Conservation (phyloP, 2,797 vertebrate genomes). For the Trematomus bernacchii region DNA sequence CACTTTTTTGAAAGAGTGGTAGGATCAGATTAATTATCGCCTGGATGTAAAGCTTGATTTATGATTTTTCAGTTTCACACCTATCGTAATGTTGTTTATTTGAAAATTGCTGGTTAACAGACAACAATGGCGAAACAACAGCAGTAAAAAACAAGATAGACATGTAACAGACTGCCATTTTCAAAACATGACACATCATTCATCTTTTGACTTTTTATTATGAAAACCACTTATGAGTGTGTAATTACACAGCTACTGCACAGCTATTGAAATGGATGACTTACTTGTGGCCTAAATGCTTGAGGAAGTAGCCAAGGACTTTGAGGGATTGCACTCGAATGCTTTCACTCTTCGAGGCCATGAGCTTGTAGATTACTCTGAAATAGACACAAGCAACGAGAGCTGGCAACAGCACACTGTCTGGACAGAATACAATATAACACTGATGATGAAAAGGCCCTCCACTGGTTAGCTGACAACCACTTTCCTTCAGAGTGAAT, state of each 20-base stretch:
- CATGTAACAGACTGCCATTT: neutral
- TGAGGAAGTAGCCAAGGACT: conserved; percentile 97
- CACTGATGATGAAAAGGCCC: conserved; percentile 55
- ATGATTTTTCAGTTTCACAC: neutral
- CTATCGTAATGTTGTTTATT: neutral
- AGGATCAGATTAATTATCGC: conserved; percentile 32
- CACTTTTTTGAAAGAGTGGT: conserved; percentile 8
- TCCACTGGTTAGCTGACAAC: conserved; percentile 60
- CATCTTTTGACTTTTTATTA: conserved; percentile 16
- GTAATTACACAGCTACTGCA: conserved; percentile 19
- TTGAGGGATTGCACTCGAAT: conserved; percentile 98
- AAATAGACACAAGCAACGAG: conserved; percentile 64
- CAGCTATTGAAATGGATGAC: conserved; percentile 63
- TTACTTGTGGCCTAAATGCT: conserved; percentile 98
- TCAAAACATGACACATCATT: neutral
- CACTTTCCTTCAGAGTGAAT: conserved; percentile 59
- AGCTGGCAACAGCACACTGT: conserved; percentile 48
- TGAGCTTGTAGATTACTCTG: conserved; percentile 97
- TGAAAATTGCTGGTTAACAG: neutral
- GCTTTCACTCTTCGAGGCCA: conserved; percentile 97
- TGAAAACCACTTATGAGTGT: conserved; percentile 1
- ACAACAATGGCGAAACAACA: conserved; percentile 1
- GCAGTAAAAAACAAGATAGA: neutral
- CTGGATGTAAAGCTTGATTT: conserved; percentile 23
- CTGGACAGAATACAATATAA: conserved; percentile 53